A percentile compares a stretch with the other conserved stretches of the same genome.
These are phyloP conservation scores for Tretioscincus oriximinensis DNA, from an alignment of 2,113 vertebrate species.

Conservation along the genomic window DNA sequence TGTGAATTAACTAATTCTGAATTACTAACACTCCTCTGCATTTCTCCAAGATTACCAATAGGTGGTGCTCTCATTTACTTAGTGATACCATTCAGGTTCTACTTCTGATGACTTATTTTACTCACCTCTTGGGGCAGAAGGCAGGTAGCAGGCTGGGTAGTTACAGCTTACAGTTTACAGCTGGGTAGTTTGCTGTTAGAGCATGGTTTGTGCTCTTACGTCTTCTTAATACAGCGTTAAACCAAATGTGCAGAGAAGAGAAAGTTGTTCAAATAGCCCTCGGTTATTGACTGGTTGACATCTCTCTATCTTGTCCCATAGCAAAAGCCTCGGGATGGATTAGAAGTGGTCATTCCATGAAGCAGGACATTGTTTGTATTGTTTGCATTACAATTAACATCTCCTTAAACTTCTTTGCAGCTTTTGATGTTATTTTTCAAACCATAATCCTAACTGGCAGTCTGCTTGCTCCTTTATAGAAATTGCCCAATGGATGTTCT, in stretches of 20 bases:
- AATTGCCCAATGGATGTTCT: not conserved
- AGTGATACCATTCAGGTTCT: conserved; percentile 42
- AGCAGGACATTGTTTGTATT: too few relatives aligned
- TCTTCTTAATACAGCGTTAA: not conserved
- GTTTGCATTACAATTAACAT: too few relatives aligned
- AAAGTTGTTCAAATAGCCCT: too few relatives aligned
- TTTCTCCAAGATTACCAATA: conserved; percentile 49
- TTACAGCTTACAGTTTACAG: too few relatives aligned
- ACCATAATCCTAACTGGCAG: not conserved
- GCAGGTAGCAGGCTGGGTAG: conserved; percentile 11
- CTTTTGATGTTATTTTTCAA: too few relatives aligned
- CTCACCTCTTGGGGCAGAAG: too few relatives aligned
- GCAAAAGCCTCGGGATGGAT: too few relatives aligned
- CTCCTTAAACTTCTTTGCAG: too few relatives aligned
- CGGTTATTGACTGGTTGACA: too few relatives aligned
- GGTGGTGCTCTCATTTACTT: conserved; percentile 54
- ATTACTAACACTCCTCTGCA: not conserved
- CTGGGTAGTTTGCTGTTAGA: not conserved
- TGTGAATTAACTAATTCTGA: conserved; percentile 31
- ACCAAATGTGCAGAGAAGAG: not conserved
- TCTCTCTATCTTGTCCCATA: too few relatives aligned
- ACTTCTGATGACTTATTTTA: not conserved
- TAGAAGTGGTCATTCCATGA: too few relatives aligned
- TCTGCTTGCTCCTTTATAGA: not conserved
- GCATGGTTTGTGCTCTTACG: not conserved